Base-by-base conservation (phyloP, 2,888 invertebrate species). In the Bugulina stolonifera region DNA sequence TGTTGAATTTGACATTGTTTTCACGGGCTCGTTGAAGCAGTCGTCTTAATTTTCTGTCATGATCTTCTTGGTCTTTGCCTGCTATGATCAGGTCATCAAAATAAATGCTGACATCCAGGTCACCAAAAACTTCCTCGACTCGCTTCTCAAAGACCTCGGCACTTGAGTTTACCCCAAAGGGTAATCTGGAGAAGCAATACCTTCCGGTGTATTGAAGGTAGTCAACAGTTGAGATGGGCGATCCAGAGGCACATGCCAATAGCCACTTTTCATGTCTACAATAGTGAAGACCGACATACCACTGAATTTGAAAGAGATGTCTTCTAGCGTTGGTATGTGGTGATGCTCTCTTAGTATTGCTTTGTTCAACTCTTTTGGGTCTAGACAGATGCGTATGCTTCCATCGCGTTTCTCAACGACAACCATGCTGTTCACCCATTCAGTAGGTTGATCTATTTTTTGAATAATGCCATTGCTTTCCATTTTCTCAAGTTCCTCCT, bases 141-240 rank as follows among this genome's bases (percentile, higher is more conserved):
- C 69, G 23, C 69, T 69, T 69, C 23, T 69, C 35, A n/a, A 69
- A 69, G 5, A 69, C 69, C 23, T 69, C 69, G 3, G 69, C 35
- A 27, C 22, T 5, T 35, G 69, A 69, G 22, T 32, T 3, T n/a
- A 69, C 10, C 3, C 69, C 29, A 35, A 69, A 5, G 5, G 69
- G 69, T 23, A 69, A n/a, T n/a, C 69, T 69, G 18, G 10, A 32
- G 25, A 57, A 52, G 5, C 57, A 5, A n/a, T 69, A 69, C 27
- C 35, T 23, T 35, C 69, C 32, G 32, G 32, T 18, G 23, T 69
- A n/a, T 32, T 35, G 22, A 69, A 35, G 5, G 69, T 35, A 14
- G 69, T 69, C 35, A 69, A n/a, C 69, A 69, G 18, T 22, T 32
- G 5, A 29, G 22, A 14, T 5, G 14, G 25, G 10, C n/a, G 5